These are phyloP conservation scores for Anastrepha ludens DNA, from an alignment of 1,140 invertebrate genomes.

Conservation along the genomic window DNA sequence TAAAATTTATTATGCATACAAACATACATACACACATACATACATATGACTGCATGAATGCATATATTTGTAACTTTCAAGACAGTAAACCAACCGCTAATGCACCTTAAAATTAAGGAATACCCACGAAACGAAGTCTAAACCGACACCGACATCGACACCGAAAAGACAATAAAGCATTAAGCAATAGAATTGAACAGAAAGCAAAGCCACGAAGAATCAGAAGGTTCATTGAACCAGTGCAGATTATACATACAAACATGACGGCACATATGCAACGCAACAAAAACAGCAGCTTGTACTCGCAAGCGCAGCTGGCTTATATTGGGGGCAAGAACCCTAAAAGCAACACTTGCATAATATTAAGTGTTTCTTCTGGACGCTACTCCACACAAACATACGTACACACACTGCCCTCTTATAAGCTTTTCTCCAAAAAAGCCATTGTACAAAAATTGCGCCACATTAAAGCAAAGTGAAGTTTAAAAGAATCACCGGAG, in stretches of 20 bases:
- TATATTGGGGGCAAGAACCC: slow-evolving; percentile 38
- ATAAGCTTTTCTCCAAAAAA: slow-evolving; percentile 27
- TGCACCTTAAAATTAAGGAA: slow-evolving; percentile 45
- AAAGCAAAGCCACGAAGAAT: slow-evolving; percentile 6
- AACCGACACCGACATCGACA: slow-evolving; percentile 2
- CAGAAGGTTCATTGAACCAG: slow-evolving; percentile 37
- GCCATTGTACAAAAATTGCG: slow-evolving; percentile 25
- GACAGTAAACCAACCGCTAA: not conserved
- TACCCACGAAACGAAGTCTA: not conserved
- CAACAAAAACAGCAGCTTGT: not conserved
- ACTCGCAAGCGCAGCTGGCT: slow-evolving; percentile 7
- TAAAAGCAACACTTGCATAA: slow-evolving; percentile 43
- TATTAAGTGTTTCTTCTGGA: slow-evolving; percentile 27
- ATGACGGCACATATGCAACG: not conserved
- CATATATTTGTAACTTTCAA: not conserved
- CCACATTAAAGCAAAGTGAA: slow-evolving; percentile 45
- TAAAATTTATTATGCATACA: too few species aligned
- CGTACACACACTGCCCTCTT: not conserved
- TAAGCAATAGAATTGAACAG: slow-evolving; percentile 35
- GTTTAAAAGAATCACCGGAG: slow-evolving; percentile 35
- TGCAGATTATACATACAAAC: not conserved
- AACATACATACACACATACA: too few species aligned
- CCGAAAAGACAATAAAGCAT: slow-evolving; percentile 43
- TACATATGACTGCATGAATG: too few species aligned
- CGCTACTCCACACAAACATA: not conserved